Evolutionary conservation across 92 coral and sea anemone genomes (phyloP).

Genomic region (Parazoanthus atlanticus): DNA sequence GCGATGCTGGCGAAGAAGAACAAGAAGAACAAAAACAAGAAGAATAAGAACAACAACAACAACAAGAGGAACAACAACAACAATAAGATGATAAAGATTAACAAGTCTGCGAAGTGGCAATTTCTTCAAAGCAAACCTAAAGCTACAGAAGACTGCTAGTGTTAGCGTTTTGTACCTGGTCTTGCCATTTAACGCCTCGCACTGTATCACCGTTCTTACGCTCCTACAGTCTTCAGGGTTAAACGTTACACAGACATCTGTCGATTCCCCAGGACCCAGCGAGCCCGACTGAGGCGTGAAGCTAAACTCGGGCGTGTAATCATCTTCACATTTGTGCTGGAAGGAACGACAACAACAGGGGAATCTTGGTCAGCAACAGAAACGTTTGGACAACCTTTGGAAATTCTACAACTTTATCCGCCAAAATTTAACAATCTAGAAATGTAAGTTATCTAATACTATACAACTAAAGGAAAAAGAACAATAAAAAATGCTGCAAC

Average conservation of each 20-base stretch:
- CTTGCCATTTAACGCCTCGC: slow-evolving; percentile 70
- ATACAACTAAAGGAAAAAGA: neutral
- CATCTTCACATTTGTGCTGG: slow-evolving; percentile 44
- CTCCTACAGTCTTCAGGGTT: slow-evolving; percentile 68
- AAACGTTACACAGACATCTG: slow-evolving; percentile 66
- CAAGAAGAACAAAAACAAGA: too few relatives aligned
- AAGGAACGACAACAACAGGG: neutral
- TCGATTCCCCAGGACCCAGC: slow-evolving; percentile 71
- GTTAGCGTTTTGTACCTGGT: slow-evolving; percentile 60
- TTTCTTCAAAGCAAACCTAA: neutral
- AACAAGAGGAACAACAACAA: too few relatives aligned
- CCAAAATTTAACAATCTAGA: neutral
- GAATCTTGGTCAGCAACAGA: too few relatives aligned
- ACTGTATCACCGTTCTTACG: slow-evolving; percentile 87
- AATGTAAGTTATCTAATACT: too few relatives aligned
- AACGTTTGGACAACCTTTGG: too few relatives aligned
- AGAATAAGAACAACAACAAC: too few relatives aligned
- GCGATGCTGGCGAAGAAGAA: neutral
- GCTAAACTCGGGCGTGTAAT: slow-evolving; percentile 67
- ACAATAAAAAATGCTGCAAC: neutral
- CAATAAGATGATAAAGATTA: neutral
- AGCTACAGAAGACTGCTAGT: neutral
- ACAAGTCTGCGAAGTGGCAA: neutral
- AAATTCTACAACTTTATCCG: too few relatives aligned
- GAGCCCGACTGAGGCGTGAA: slow-evolving; percentile 80